phyloP scores from a whole-genome alignment of 2,888 invertebrate species.

The Agrilus cyanescens region DNA sequence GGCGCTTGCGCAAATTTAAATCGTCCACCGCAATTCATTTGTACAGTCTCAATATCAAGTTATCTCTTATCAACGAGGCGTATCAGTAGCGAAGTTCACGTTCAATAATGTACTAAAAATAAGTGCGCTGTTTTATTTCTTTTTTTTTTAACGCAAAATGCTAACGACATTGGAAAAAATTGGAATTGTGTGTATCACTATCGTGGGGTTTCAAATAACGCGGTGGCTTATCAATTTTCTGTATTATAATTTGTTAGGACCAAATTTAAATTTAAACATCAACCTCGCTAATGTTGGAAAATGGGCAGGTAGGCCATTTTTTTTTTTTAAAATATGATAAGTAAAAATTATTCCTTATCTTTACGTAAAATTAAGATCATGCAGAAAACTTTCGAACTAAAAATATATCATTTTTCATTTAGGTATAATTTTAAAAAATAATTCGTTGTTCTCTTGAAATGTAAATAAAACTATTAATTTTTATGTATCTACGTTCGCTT shows the following conservation, averaged over 20 bases:
- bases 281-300: conserved; percentile 58
- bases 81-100: no score
- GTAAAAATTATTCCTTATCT: neutral
- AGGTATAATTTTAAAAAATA: neutral
- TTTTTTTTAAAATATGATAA: neutral
- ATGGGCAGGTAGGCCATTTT: conserved; percentile 80
- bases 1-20: no score
- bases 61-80: no score
- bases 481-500: neutral
- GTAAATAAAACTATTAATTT: neutral
- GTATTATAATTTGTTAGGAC: conserved; percentile 38
- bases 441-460: neutral
- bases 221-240: conserved; percentile 39
- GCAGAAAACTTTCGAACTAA: no score
- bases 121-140: no score
- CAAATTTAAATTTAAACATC: conserved; percentile 38
- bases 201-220: conserved; percentile 35
- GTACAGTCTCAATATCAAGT: no score
- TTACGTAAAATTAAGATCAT: no score
- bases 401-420: no score
- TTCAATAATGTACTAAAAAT: no score
- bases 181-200: conserved; percentile 35
- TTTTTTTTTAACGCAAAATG: conserved; percentile 14
- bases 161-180: conserved; percentile 37
- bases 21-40: no score